Evolutionary conservation across 2,113 vertebrate species (phyloP).

Genomic region (Campylomormyrus tamandua): DNA sequence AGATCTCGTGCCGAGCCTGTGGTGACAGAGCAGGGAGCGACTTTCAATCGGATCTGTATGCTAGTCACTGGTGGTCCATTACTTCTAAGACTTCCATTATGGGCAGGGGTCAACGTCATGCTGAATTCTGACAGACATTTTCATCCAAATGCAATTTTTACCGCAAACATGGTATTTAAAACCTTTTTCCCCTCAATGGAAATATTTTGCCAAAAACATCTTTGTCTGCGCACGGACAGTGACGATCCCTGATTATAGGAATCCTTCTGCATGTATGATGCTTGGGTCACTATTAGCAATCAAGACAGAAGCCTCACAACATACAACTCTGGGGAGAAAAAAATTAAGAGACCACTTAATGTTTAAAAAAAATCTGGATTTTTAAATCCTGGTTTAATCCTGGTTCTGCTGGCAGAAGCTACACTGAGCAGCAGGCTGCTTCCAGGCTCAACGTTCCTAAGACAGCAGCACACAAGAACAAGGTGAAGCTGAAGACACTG

Average conservation of each 20-base stretch:
- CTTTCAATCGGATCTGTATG: background rate
- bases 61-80: background rate
- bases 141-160: background rate
- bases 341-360: no score
- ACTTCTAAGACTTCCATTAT: background rate
- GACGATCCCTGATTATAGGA: background rate
- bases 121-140: background rate
- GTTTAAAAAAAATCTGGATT: no score
- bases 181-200: background rate
- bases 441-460: no score
- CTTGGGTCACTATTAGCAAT: background rate
- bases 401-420: no score
- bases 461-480: no score
- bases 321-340: no score
- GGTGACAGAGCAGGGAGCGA: background rate
- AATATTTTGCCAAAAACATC: background rate
- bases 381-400: no score
- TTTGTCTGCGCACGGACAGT: background rate
- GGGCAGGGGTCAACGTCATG: background rate
- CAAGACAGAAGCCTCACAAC: background rate
- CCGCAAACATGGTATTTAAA: background rate
- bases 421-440: no score
- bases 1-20: conserved; percentile 92
- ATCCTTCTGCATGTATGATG: background rate
- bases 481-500: no score